These are phyloP conservation scores for Chunga burmeisteri DNA, from an alignment of 2,113 vertebrate species.

Conservation along the genomic window DNA sequence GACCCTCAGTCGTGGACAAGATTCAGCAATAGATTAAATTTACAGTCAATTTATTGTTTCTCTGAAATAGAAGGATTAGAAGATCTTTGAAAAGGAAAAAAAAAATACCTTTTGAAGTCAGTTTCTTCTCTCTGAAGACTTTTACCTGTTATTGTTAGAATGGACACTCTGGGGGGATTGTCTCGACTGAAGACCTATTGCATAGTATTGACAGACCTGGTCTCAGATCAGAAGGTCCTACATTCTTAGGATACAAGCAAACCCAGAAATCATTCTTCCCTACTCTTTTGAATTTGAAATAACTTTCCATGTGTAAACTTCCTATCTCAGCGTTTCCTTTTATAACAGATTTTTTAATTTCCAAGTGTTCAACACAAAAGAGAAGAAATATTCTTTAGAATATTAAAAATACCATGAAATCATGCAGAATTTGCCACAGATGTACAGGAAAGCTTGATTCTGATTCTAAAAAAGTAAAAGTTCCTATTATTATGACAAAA, in stretches of 20 bases:
- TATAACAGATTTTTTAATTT: background rate
- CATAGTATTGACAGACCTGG: background rate
- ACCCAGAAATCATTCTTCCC: background rate
- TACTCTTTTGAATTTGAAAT: background rate
- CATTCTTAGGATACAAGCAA: background rate
- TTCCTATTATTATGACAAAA: background rate
- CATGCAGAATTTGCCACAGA: background rate
- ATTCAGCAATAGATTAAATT: background rate
- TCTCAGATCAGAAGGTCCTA: background rate
- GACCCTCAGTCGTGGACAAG: background rate
- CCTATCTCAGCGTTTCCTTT: background rate
- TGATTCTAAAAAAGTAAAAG: background rate
- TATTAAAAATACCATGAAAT: background rate
- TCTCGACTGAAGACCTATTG: background rate
- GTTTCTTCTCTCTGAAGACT: background rate
- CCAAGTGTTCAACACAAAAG: background rate
- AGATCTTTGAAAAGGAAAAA: background rate
- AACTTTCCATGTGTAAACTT: background rate
- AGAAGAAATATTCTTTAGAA: background rate
- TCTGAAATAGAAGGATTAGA: background rate
- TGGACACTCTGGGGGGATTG: background rate
- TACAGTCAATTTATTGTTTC: background rate
- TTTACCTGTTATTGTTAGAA: background rate
- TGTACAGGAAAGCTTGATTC: background rate
- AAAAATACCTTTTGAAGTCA: background rate